A percentile compares a stretch with the other conserved stretches of the same genome.
Evolutionary conservation across 2,888 invertebrate genomes (phyloP).

Genomic region (Clanis bilineata): DNA sequence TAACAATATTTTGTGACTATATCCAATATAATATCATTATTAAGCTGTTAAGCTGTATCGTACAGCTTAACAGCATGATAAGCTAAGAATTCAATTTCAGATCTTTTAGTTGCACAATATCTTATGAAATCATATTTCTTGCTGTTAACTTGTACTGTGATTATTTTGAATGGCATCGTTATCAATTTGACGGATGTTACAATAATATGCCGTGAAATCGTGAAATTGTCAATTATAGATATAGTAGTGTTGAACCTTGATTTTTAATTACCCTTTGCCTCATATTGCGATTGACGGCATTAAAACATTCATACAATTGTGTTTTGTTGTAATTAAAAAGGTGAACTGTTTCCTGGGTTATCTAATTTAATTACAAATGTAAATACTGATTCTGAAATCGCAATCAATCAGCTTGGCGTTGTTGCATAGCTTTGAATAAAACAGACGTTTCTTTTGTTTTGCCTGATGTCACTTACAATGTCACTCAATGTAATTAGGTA

Average conservation of each 20-base stretch:
- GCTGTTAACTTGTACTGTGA: background rate
- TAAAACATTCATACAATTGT: background rate
- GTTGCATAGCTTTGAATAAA: background rate
- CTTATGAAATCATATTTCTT: background rate
- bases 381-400: slow-evolving; percentile 13
- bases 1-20: too few relatives aligned
- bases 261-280: background rate
- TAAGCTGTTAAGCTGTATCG: too few relatives aligned
- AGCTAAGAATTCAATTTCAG: too few relatives aligned
- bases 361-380: background rate
- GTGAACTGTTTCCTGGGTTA: background rate
- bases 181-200: background rate
- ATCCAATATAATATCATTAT: too few relatives aligned
- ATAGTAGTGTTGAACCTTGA: background rate
- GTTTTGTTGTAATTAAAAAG: background rate
- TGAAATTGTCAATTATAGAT: slow-evolving; percentile 6
- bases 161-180: background rate
- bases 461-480: too few relatives aligned
- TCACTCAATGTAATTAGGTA: too few relatives aligned
- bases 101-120: too few relatives aligned
- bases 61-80: too few relatives aligned
- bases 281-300: background rate
- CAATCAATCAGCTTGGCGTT: background rate
- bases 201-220: background rate
- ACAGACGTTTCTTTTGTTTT: background rate